Percentiles rank a stretch among this genome's conserved stretches.
Evolutionary conservation across 2,113 vertebrate species (phyloP).

Genomic region (Phyllopteryx taeniolatus): DNA sequence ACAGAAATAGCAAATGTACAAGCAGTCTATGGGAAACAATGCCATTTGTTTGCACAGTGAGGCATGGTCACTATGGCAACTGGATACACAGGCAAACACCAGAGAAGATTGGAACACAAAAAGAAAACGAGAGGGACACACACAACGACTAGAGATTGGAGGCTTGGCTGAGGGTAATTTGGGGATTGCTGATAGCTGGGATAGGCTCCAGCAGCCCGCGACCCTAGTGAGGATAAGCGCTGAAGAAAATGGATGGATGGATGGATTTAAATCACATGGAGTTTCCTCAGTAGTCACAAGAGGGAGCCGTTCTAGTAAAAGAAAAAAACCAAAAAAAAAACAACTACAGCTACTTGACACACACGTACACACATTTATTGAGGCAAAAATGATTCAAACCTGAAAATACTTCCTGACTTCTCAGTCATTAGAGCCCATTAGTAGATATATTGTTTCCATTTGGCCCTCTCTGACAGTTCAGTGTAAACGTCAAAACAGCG

Average conservation of each 20-base stretch:
- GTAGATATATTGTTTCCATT: not conserved
- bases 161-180: slow-evolving; percentile 8
- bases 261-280: not conserved
- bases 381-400: not conserved
- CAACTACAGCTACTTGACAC: not conserved
- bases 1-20: slow-evolving; percentile 9
- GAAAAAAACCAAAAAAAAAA: not conserved
- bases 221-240: too few species aligned
- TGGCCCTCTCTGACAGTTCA: not conserved
- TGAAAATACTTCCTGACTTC: slow-evolving; percentile 6
- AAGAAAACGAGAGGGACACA: not conserved
- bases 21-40: not conserved
- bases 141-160: slow-evolving; percentile 3
- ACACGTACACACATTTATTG: not conserved
- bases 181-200: not conserved
- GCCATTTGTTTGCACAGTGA: not conserved
- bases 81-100: slow-evolving; percentile 1
- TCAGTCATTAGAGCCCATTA: not conserved
- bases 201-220: too few species aligned
- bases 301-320: slow-evolving; percentile 1
- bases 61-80: slow-evolving; percentile 3
- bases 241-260: too few species aligned
- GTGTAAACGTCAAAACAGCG: slow-evolving; percentile 6
- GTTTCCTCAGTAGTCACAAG: slow-evolving; percentile 10
- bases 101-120: not conserved